Conservation (phyloP, 2,113 vertebrate species). For the Malaclemys terrapin region DNA sequence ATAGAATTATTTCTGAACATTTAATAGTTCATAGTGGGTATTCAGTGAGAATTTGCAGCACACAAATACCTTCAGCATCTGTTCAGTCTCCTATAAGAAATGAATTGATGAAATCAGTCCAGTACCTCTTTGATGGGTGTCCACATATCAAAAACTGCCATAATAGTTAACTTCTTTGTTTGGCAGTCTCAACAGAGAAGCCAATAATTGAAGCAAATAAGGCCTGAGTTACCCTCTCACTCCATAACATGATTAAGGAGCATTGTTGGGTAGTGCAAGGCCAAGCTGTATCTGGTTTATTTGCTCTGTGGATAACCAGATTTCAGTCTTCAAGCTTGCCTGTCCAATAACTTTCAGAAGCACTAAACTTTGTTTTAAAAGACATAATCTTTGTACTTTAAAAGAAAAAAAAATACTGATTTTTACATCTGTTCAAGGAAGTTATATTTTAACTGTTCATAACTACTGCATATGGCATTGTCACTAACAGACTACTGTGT, state of each 20-base stretch:
- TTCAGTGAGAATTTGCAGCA: background rate
- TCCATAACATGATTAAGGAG: background rate
- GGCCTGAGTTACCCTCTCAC: background rate
- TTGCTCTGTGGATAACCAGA: background rate
- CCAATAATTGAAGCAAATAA: background rate
- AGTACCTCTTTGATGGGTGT: background rate
- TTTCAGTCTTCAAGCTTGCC: background rate
- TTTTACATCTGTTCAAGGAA: background rate
- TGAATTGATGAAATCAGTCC: background rate
- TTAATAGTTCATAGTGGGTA: background rate
- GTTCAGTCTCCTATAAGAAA: background rate
- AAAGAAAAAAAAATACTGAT: background rate
- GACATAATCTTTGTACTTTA: background rate
- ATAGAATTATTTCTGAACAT: background rate
- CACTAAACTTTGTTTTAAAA: background rate
- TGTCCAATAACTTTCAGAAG: background rate
- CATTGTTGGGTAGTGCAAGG: background rate
- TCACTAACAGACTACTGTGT: background rate
- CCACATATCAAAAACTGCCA: background rate
- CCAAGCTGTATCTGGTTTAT: background rate
- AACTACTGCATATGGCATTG: rapidly evolving
- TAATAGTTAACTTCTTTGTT: background rate
- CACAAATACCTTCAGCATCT: background rate
- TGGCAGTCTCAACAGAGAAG: background rate
- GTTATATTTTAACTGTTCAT: background rate